phyloP scores from a whole-genome alignment of 2,797 vertebrate species.

The Anableps anableps region DNA sequence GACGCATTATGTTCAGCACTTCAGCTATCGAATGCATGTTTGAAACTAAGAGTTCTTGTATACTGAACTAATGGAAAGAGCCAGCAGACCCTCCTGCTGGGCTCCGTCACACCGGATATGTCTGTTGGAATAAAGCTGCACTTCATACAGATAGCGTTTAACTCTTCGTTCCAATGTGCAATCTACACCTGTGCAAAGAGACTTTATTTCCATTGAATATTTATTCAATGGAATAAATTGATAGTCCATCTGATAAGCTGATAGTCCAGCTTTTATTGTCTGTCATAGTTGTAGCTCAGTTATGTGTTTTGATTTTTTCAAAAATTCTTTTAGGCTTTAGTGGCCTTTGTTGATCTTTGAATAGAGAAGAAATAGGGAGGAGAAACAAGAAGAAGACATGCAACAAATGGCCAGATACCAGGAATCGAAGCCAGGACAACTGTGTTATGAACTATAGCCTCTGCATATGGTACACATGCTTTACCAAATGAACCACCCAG shows the following conservation, averaged over 20 bases:
- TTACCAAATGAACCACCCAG: no score
- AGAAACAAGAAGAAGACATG: no score
- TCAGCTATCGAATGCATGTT: neutral
- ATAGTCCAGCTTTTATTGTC: neutral
- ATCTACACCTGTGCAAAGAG: neutral
- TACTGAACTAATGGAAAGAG: constrained; percentile 4
- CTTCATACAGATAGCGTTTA: constrained; percentile 7
- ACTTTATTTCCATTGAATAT: constrained; percentile 1
- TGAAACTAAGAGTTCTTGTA: constrained; percentile 6
- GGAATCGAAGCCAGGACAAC: no score
- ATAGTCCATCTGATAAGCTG: no score
- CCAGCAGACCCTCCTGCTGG: constrained; percentile 3
- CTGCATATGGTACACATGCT: no score
- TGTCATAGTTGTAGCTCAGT: neutral
- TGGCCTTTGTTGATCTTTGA: no score
- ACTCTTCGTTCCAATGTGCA: neutral
- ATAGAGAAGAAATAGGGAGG: no score
- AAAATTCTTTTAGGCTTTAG: no score
- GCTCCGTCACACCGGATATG: neutral
- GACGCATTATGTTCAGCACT: neutral
- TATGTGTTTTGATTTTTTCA: neutral
- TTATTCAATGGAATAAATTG: no score
- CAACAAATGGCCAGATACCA: no score
- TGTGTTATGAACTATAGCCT: no score
- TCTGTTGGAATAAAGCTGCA: neutral